phyloP scores from a whole-genome alignment of 2,113 vertebrate genomes.

The Austrofundulus limnaeus region DNA sequence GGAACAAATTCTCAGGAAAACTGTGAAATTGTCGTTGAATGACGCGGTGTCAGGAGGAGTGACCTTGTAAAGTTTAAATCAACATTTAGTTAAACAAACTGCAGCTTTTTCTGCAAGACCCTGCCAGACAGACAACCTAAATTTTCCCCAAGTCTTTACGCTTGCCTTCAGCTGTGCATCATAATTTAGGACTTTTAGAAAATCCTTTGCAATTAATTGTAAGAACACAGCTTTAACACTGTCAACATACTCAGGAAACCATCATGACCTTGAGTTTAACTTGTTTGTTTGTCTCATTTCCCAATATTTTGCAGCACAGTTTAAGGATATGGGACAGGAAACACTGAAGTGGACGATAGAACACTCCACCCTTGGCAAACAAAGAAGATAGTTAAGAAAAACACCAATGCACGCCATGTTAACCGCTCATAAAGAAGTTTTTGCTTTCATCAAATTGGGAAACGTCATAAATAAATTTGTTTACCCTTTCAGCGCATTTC shows the following conservation, averaged over 20 bases:
- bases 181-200: not conserved
- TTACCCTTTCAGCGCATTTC: too few relatives aligned
- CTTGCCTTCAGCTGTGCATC: not conserved
- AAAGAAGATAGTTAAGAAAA: slow-evolving; percentile 20
- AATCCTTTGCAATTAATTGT: not conserved
- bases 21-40: not conserved
- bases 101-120: not conserved
- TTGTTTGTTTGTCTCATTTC: slow-evolving; percentile 44
- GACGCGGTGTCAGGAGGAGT: not conserved
- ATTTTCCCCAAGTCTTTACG: too few relatives aligned
- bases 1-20: not conserved
- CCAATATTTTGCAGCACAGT: slow-evolving; percentile 34
- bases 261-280: slow-evolving; percentile 3
- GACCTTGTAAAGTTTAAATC: not conserved
- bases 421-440: not conserved
- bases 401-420: not conserved
- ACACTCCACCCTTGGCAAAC: slow-evolving; percentile 31
- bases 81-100: not conserved
- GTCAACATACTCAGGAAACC: not conserved
- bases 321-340: slow-evolving; percentile 41
- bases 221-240: not conserved
- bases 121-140: not conserved
- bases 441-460: not conserved
- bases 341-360: slow-evolving; percentile 1
- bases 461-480: not conserved